phyloP scores from a whole-genome alignment of 2,113 vertebrate species.

The Rhegmatorhina hoffmannsi region DNA sequence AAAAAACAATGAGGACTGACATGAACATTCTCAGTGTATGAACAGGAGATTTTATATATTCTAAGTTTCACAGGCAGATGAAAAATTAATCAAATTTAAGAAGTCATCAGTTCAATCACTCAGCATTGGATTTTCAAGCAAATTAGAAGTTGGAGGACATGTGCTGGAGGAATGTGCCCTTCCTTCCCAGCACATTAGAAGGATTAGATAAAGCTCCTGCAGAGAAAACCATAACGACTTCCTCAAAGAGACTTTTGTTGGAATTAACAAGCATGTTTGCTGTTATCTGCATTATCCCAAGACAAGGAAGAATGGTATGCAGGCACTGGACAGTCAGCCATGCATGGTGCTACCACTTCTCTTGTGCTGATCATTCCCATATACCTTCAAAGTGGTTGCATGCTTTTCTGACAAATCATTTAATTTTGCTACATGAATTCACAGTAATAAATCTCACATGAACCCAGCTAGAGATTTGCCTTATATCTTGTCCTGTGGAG shows the following conservation, averaged over 20 bases:
- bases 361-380: neutral
- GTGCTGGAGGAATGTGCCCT: neutral
- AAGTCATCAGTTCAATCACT: constrained; percentile 3
- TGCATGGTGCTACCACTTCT: neutral
- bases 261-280: neutral
- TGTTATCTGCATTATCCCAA: neutral
- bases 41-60: constrained; percentile 8
- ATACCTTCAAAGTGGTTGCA: neutral
- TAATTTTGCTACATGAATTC: neutral
- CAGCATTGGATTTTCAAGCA: neutral
- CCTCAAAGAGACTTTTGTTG: neutral
- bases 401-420: neutral
- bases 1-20: neutral
- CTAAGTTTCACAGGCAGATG: neutral
- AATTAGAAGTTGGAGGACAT: neutral
- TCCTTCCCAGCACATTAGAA: neutral
- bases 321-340: neutral
- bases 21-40: neutral
- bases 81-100: constrained; percentile 47
- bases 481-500: neutral
- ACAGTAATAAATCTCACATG: neutral
- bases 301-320: neutral
- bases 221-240: neutral
- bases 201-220: neutral
- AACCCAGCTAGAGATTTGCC: neutral